phyloP scores from a whole-genome alignment of 2,113 vertebrate genomes.

The Bostrychus sinensis region DNA sequence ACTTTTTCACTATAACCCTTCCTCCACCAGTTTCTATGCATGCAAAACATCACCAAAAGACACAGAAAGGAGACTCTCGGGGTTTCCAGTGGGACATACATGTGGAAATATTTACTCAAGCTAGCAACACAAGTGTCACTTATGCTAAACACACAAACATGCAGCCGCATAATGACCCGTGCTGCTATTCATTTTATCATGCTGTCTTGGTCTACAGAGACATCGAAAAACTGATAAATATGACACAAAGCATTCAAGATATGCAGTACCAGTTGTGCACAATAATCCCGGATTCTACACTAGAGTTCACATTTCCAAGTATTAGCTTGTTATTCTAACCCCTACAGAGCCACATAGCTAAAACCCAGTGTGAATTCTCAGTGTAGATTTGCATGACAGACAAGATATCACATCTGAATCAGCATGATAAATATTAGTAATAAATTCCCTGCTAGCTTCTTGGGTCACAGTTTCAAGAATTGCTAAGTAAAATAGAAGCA shows the following conservation, averaged over 20 bases:
- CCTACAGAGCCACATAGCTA: too few species aligned
- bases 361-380: too few species aligned
- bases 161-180: slow-evolving; percentile 31
- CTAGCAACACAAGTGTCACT: slow-evolving; percentile 19
- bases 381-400: too few species aligned
- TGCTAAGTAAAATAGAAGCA: too few species aligned
- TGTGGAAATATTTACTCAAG: slow-evolving; percentile 12
- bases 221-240: not conserved
- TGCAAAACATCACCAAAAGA: not conserved
- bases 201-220: not conserved
- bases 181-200: slow-evolving; percentile 15
- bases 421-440: too few species aligned
- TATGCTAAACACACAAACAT: slow-evolving; percentile 38
- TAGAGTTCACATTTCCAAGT: not conserved
- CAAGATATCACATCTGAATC: too few species aligned
- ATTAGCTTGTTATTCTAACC: not conserved
- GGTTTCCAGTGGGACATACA: not conserved
- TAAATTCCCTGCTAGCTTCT: too few species aligned
- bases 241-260: not conserved
- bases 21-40: too few species aligned
- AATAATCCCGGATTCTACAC: too few species aligned
- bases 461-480: too few species aligned
- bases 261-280: too few species aligned
- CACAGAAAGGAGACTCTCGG: not conserved
- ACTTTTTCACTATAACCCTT: too few species aligned